phyloP scores from a whole-genome alignment of 2,888 invertebrate species.

The Ochlodes sylvanus region DNA sequence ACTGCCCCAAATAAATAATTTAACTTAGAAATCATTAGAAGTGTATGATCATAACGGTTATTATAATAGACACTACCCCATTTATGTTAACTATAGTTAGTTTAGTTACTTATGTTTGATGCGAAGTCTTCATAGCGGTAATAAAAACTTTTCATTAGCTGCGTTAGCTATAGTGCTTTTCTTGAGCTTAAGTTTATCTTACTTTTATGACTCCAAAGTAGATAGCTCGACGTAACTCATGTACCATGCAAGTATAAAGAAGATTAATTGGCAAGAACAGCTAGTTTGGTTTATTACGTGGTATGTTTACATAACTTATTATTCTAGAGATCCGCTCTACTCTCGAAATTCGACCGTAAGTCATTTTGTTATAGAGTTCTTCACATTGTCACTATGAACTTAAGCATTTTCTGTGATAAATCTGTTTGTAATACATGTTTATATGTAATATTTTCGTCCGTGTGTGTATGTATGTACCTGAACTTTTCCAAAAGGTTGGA shows the following conservation, averaged over 20 bases:
- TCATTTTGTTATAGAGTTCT: no score
- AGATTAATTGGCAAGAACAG: neutral
- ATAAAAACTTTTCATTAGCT: conserved; percentile 78
- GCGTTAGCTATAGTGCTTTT: conserved; percentile 58
- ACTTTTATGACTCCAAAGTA: conserved; percentile 57
- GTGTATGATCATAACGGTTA: no score
- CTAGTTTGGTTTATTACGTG: neutral
- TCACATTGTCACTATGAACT: no score
- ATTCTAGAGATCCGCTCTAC: no score
- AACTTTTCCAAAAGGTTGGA: no score
- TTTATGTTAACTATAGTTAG: neutral
- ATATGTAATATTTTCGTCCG: no score
- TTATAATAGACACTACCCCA: neutral
- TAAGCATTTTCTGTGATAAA: no score
- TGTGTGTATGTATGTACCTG: no score
- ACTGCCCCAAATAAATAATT: no score
- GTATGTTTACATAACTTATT: no score
- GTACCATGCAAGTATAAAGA: neutral
- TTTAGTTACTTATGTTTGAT: conserved; percentile 14
- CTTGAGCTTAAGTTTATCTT: conserved; percentile 69
- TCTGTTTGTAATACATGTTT: no score
- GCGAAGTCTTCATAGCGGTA: conserved; percentile 59
- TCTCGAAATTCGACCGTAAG: no score
- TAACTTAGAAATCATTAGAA: neutral
- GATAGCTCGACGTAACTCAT: neutral